phyloP scores from a whole-genome alignment of 2,113 vertebrate genomes.

The Bucco capensis region DNA sequence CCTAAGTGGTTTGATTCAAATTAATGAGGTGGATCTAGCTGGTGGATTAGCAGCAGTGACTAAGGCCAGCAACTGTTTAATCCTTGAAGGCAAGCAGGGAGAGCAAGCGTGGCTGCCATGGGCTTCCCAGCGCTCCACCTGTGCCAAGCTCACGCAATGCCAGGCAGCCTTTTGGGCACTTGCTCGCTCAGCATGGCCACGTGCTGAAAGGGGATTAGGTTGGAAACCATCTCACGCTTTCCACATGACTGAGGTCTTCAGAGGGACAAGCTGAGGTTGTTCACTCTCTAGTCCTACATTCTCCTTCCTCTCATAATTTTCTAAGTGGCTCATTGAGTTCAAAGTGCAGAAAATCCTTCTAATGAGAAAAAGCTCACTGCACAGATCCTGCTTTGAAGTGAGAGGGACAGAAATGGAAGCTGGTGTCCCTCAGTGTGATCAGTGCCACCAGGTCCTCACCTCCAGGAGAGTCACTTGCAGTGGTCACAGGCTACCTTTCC shows the following conservation, averaged over 20 bases:
- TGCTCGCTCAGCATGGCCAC: accelerated
- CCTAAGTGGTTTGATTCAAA: not conserved
- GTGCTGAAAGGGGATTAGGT: not conserved
- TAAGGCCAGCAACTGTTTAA: not conserved
- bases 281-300: not conserved
- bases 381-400: not conserved
- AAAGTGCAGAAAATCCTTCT: not conserved
- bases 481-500: not conserved
- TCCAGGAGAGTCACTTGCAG: not conserved
- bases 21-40: not conserved
- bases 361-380: not conserved
- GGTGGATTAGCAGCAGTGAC: not conserved
- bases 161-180: accelerated
- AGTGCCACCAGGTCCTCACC: not conserved
- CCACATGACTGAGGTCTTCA: not conserved
- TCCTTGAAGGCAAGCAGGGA: not conserved
- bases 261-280: not conserved
- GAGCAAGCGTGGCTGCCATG: not conserved
- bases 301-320: not conserved
- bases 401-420: not conserved
- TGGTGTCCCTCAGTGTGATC: accelerated
- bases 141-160: not conserved
- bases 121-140: not conserved
- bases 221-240: not conserved
- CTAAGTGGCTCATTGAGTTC: not conserved